Conservation (phyloP, 2,888 invertebrate genomes). For the Pecten maximus region DNA sequence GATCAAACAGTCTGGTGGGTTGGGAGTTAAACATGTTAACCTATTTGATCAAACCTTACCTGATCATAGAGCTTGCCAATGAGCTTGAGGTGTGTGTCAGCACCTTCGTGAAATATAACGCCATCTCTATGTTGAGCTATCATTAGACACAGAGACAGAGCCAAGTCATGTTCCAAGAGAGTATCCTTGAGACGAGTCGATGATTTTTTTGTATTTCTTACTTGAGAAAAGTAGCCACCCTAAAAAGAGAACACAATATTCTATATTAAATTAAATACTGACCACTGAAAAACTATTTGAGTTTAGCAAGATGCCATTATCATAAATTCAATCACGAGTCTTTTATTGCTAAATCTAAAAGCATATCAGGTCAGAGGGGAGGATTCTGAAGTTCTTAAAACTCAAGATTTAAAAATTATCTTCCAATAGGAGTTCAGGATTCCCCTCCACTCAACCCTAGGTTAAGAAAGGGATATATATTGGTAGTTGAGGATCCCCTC, state of each 20-base stretch:
- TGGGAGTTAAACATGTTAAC: too few species aligned
- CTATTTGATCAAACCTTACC: constrained; percentile 76
- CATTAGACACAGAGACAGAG: constrained; percentile 92
- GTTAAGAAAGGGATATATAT: too few species aligned
- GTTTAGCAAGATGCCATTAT: too few species aligned
- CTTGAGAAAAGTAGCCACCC: constrained; percentile 98
- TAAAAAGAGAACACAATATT: constrained; percentile 82
- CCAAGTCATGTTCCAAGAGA: constrained; percentile 95
- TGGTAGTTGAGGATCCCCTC: too few species aligned
- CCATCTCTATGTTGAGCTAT: constrained; percentile 99
- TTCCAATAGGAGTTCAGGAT: too few species aligned
- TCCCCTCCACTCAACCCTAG: too few species aligned
- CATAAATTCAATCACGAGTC: too few species aligned
- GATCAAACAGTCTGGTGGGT: background rate
- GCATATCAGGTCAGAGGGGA: too few species aligned
- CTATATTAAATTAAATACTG: too few species aligned
- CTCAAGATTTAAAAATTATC: too few species aligned
- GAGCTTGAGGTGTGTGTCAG: constrained; percentile 85
- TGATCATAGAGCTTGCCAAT: constrained; percentile 90
- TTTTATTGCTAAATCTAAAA: too few species aligned
- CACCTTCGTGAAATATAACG: constrained; percentile 88
- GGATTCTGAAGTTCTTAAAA: too few species aligned
- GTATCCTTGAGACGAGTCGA: constrained; percentile 97
- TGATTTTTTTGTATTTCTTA: constrained; percentile 97
- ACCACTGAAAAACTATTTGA: background rate